phyloP scores from a whole-genome alignment of 2,113 vertebrate genomes.

The Tichodroma muraria region DNA sequence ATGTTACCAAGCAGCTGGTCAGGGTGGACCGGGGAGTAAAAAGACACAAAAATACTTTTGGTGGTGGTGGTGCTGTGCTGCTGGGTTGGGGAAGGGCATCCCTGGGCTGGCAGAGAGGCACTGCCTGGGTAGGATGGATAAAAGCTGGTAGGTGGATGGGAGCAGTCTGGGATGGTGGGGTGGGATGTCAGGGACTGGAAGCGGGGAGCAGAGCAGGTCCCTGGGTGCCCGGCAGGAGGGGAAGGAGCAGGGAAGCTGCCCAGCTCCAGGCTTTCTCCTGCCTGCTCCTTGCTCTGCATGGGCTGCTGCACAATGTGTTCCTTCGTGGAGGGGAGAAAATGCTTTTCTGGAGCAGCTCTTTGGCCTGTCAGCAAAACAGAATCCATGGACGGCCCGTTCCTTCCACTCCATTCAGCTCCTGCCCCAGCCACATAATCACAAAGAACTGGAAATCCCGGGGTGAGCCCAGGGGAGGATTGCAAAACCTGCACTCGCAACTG shows the following conservation, averaged over 20 bases:
- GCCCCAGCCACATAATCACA: neutral
- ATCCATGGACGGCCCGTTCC: neutral
- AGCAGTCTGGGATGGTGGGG: neutral
- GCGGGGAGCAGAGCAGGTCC: rapidly evolving
- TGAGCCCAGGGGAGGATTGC: constrained; percentile 48
- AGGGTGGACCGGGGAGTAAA: neutral
- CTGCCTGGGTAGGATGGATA: neutral
- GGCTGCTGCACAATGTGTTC: neutral
- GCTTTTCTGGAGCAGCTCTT: neutral
- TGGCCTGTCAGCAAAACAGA: neutral
- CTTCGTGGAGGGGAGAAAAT: neutral
- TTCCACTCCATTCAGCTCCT: neutral
- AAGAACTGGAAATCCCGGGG: constrained; percentile 9
- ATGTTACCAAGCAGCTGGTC: neutral
- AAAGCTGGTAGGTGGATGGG: rapidly evolving
- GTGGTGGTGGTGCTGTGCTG: neutral
- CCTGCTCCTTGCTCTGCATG: neutral
- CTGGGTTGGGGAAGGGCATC: neutral
- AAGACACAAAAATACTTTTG: neutral
- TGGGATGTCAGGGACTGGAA: neutral
- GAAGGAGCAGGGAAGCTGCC: neutral
- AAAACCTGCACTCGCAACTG: constrained; percentile 7
- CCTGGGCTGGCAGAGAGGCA: neutral
- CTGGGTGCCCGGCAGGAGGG: neutral
- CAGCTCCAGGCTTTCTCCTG: neutral